Conservation (phyloP, 2,797 vertebrate genomes). For the Peromyscus aztecus region DNA sequence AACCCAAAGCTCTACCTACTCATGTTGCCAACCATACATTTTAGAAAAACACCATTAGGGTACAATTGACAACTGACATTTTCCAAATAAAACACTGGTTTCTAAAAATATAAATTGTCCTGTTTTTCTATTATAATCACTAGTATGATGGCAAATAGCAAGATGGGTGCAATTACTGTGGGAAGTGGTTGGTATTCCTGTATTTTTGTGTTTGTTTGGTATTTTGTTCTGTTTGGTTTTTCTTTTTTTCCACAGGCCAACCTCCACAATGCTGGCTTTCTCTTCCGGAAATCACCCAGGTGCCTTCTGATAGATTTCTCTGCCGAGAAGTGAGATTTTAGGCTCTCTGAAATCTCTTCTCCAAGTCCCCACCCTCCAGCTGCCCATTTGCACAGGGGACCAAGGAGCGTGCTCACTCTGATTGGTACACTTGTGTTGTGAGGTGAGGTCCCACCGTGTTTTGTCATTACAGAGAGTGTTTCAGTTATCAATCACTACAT, state of each 20-base stretch:
- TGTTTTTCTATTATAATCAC: slow-evolving; percentile 63
- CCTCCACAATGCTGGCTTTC: neutral
- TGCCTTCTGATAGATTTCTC: neutral
- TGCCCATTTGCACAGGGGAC: neutral
- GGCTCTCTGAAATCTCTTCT: neutral
- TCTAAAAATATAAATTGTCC: slow-evolving; percentile 69
- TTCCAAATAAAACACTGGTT: slow-evolving; percentile 81
- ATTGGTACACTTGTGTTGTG: neutral
- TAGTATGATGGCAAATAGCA: slow-evolving; percentile 42
- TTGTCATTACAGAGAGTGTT: neutral
- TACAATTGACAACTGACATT: slow-evolving; percentile 62
- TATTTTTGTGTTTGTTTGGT: neutral
- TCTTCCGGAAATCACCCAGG: neutral
- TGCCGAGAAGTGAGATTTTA: neutral
- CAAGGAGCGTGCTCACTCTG: neutral
- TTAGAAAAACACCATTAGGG: slow-evolving; percentile 66
- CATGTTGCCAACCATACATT: slow-evolving; percentile 58
- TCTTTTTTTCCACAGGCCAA: neutral
- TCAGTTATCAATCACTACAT: neutral
- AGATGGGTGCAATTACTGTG: neutral
- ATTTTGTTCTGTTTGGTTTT: neutral
- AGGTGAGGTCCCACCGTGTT: neutral
- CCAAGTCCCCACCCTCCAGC: neutral
- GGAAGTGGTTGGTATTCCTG: neutral
- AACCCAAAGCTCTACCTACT: slow-evolving; percentile 17